Base-by-base conservation (phyloP, 2,888 invertebrate genomes). In the Harpalus rufipes region DNA sequence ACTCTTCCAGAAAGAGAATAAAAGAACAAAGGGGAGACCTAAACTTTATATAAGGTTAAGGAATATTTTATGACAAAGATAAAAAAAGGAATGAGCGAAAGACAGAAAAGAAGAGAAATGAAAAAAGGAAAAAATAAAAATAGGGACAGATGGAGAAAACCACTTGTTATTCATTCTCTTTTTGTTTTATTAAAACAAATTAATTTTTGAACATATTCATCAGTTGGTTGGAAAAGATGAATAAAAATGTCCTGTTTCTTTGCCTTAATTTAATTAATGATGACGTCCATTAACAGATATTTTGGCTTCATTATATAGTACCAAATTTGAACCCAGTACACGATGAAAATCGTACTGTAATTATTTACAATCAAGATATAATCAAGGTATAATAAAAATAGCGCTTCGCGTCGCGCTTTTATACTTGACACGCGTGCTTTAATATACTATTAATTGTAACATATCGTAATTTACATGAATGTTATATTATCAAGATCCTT, bases 1-100 rank as follows among this genome's bases (percentile, higher is more conserved):
- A 74, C 21, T 74, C 44, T 41, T 2, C 4, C 18, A 74, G 16
- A 18, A 74, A 14, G 68, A 74, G 72, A 51, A 74, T 68, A 39
- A 68, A 68, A 68, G 68, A 74, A 74, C 18, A 74, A 44, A 74
- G 44, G 18, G 18, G 44, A 10, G 6, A 7, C 18, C 72, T 8
- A 74, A 41, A 74, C 44, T 74, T 74, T 74, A 18, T 74, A 74
- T 74, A 51, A 74, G 72, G 44, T 74, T 44, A 74, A 21, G 72
- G 72, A 74, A 74, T 74, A 74, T 74, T 74, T 74, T 74, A 74
- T 74, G 72, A 16, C 21, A 21, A 44, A 74, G 44, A 74, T 74
- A 74, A 74, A 74, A 74, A 74, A 74, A 44, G 44, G 41, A 51
- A 41, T 14, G 44, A 74, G 32, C 25, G 32, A 32, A 68, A 39